A percentile compares a stretch with the other conserved stretches of the same genome.
These are phyloP conservation scores for Reinhardtius hippoglossoides DNA, from an alignment of 2,113 vertebrate species.

Conservation along the genomic window DNA sequence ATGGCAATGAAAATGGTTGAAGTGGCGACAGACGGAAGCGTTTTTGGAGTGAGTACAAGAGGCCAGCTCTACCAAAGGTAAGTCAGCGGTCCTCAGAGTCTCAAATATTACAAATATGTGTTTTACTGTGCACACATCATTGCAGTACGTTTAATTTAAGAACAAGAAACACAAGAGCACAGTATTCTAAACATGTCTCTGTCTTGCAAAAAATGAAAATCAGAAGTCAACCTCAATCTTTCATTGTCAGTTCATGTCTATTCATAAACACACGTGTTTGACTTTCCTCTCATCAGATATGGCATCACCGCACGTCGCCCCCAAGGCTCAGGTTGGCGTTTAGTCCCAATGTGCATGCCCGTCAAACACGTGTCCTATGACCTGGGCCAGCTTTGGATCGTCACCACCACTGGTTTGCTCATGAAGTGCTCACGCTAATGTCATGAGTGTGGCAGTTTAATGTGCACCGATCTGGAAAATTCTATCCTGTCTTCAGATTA, in stretches of 20 bases:
- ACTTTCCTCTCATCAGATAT: not conserved
- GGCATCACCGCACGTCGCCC: not conserved
- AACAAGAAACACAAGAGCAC: not conserved
- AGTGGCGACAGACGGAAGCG: conserved; percentile 34
- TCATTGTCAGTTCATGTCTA: not conserved
- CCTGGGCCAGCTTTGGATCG: conserved; percentile 22
- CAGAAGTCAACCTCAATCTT: too few species aligned
- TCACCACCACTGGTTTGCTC: not conserved
- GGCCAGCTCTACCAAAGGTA: conserved; percentile 44
- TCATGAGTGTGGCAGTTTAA: not conserved
- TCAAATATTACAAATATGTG: not conserved
- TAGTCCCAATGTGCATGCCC: not conserved
- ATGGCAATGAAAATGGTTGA: conserved; percentile 22
- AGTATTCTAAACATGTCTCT: not conserved
- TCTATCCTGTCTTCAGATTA: not conserved
- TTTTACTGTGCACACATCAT: not conserved
- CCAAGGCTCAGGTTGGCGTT: too few species aligned
- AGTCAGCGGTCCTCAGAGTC: not conserved
- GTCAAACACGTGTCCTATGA: conserved; percentile 23
- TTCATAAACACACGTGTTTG: not conserved
- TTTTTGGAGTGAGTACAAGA: not conserved
- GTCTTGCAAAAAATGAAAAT: too few species aligned
- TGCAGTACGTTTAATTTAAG: too few species aligned
- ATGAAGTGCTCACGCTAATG: conserved; percentile 5
- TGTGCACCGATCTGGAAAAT: not conserved